These are phyloP conservation scores for Polydrusus cervinus DNA, from an alignment of 2,888 invertebrate species.

Conservation along the genomic window DNA sequence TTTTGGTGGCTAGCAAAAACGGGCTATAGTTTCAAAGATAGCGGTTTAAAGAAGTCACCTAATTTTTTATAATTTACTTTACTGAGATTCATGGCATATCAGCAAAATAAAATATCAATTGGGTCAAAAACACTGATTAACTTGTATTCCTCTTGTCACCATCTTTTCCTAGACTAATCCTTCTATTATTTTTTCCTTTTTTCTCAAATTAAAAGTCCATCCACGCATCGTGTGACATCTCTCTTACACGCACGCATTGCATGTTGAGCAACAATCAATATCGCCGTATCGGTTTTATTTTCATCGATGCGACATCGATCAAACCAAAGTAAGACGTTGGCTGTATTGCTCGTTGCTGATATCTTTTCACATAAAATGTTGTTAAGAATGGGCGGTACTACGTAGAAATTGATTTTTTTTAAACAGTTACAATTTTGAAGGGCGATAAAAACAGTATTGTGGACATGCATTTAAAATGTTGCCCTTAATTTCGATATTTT, in stretches of 20 bases:
- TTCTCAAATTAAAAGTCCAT: conserved; percentile 46
- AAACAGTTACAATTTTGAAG: no score
- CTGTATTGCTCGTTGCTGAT: conserved; percentile 27
- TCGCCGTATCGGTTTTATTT: conserved; percentile 53
- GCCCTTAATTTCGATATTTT: no score
- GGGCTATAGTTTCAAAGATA: no score
- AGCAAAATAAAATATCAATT: no score
- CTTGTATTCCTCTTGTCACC: background rate
- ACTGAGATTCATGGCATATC: no score
- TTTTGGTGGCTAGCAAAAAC: no score
- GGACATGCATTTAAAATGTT: no score
- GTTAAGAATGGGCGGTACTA: conserved; percentile 22
- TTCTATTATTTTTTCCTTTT: conserved; percentile 23
- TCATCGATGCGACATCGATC: conserved; percentile 55
- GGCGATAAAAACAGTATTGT: no score
- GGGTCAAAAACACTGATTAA: no score
- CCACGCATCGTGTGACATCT: conserved; percentile 53
- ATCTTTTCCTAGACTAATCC: background rate
- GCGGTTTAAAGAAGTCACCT: no score
- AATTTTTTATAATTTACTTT: no score
- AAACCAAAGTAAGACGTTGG: conserved; percentile 51
- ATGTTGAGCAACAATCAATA: conserved; percentile 55
- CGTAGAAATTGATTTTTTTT: background rate
- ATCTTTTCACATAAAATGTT: conserved; percentile 45
- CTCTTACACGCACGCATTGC: conserved; percentile 54